phyloP scores from a whole-genome alignment of 2,797 vertebrate species.

The Urosaurus nigricauda region DNA sequence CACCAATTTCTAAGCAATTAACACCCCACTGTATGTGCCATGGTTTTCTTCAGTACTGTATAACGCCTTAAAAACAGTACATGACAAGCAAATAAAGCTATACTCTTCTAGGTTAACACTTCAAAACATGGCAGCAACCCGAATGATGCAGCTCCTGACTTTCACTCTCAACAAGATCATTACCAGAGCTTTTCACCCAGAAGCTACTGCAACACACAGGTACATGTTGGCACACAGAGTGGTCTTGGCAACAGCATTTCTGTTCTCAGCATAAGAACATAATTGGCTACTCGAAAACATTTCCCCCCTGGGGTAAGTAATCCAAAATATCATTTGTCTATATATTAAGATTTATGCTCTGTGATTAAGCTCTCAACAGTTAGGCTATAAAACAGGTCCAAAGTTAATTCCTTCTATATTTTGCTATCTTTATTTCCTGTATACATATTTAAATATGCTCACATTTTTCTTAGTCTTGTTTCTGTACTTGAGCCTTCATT shows the following conservation, averaged over 20 bases:
- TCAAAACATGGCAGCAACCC: too few relatives aligned
- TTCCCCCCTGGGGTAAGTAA: neutral
- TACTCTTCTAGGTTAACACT: too few relatives aligned
- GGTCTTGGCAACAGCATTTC: constrained; percentile 2
- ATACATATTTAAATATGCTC: neutral
- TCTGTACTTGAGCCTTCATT: neutral
- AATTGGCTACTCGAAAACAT: neutral
- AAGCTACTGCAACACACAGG: neutral
- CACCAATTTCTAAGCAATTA: too few relatives aligned
- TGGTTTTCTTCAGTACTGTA: too few relatives aligned
- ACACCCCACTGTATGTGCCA: too few relatives aligned
- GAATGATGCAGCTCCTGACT: neutral
- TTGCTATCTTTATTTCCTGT: neutral
- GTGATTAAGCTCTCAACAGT: neutral
- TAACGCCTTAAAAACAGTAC: too few relatives aligned
- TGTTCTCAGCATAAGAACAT: neutral
- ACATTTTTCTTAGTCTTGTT: neutral
- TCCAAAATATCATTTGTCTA: neutral
- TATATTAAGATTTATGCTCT: neutral
- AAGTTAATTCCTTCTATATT: neutral
- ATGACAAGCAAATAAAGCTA: too few relatives aligned
- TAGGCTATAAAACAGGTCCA: neutral
- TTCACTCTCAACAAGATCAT: neutral
- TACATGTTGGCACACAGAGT: neutral
- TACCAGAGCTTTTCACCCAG: neutral